Percentiles rank a stretch among this genome's conserved stretches.
Evolutionary conservation across 1,140 invertebrate species (phyloP).

Genomic region (Caenorhabditis elegans): DNA sequence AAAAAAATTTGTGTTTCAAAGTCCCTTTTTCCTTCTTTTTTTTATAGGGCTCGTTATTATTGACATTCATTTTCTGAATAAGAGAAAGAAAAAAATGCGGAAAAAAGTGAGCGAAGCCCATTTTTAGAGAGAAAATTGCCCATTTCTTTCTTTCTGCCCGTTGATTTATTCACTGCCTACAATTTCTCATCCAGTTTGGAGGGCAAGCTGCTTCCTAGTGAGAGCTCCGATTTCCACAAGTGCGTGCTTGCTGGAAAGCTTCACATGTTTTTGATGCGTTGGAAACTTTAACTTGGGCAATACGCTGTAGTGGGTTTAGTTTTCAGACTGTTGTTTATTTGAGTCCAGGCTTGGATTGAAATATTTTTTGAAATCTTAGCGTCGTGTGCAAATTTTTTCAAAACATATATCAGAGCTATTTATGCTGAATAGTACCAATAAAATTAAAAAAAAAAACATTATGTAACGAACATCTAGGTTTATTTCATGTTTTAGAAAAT

Average conservation of each 20-base stretch:
- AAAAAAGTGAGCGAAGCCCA: not conserved
- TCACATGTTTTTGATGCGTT: not conserved
- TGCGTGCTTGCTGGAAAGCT: not conserved
- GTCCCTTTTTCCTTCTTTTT: not conserved
- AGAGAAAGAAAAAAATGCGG: not conserved
- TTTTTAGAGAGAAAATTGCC: constrained; percentile 27
- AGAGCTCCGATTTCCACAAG: constrained; percentile 20
- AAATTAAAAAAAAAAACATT: no score
- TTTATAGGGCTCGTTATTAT: not conserved
- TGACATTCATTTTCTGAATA: no score
- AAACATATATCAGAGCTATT: no score
- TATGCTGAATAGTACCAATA: no score
- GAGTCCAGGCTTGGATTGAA: no score
- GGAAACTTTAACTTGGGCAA: not conserved
- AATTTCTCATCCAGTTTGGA: constrained; percentile 30
- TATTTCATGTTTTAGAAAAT: no score
- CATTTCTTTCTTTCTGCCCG: not conserved
- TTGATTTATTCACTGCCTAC: constrained; percentile 30
- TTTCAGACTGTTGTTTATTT: no score
- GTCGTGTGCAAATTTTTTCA: no score
- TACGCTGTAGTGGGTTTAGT: no score
- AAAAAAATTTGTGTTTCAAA: not conserved
- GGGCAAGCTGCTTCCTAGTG: constrained; percentile 21
- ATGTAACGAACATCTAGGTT: no score
- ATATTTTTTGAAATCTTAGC: no score